These are phyloP conservation scores for Tortricodes alternella DNA, from an alignment of 2,888 invertebrate genomes.

Conservation along the genomic window DNA sequence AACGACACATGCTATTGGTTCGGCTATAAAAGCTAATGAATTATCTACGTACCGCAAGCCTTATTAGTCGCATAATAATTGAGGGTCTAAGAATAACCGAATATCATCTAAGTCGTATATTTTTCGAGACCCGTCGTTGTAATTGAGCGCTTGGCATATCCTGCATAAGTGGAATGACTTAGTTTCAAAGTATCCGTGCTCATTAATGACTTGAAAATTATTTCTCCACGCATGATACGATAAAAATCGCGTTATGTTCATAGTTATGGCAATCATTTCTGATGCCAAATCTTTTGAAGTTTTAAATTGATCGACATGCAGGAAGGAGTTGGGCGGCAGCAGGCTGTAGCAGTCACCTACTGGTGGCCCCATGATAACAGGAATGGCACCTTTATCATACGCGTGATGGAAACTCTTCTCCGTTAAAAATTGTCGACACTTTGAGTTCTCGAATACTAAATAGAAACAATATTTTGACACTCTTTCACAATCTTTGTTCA, in stretches of 20 bases:
- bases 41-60: no score
- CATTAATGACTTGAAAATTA: conserved; percentile 81
- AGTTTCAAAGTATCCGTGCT: conserved; percentile 86
- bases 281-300: conserved; percentile 75
- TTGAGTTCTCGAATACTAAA: conserved; percentile 86
- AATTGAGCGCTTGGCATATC: conserved; percentile 86
- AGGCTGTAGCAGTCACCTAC: conserved; percentile 71
- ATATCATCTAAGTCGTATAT: conserved; percentile 47
- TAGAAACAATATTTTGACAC: conserved; percentile 86
- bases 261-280: conserved; percentile 74
- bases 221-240: conserved; percentile 84
- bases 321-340: conserved; percentile 84
- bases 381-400: conserved; percentile 84
- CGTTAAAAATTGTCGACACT: conserved; percentile 87
- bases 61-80: conserved; percentile 31
- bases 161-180: conserved; percentile 84
- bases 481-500: conserved; percentile 80
- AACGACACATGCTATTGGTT: no score
- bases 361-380: conserved; percentile 85
- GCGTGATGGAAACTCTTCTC: conserved; percentile 88
- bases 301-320: conserved; percentile 83
- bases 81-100: conserved; percentile 46
- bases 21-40: no score
- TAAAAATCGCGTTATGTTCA: conserved; percentile 52
- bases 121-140: conserved; percentile 65